phyloP scores from a whole-genome alignment of 2,797 vertebrate genomes.

The Phylloscopus collybita region DNA sequence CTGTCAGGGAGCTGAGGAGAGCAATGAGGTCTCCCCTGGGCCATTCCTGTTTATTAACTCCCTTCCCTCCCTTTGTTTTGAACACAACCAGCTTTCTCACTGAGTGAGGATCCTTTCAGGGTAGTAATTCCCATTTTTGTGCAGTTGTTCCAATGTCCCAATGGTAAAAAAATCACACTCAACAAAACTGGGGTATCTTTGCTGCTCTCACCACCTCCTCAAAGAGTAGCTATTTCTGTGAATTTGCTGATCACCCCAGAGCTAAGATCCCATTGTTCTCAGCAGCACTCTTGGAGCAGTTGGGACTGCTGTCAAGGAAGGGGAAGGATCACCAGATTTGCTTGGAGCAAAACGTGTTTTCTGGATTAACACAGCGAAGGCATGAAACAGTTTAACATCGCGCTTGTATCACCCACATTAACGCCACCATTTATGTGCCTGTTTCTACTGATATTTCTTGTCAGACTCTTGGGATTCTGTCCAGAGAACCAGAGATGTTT shows the following conservation, averaged over 20 bases:
- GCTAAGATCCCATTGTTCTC: not conserved
- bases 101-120: not conserved
- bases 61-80: not conserved
- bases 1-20: not conserved
- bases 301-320: not conserved
- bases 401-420: not conserved
- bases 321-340: not conserved
- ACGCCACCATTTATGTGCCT: not conserved
- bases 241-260: not conserved
- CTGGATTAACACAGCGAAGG: not conserved
- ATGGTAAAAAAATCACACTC: not conserved
- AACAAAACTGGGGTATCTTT: not conserved
- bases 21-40: not conserved
- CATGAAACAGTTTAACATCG: not conserved
- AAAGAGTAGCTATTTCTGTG: not conserved
- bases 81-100: not conserved
- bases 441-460: constrained; percentile 51
- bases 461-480: constrained; percentile 96
- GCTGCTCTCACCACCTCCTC: not conserved
- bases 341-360: not conserved
- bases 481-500: constrained; percentile 99
- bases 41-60: not conserved
- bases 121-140: not conserved
- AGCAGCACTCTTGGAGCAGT: not conserved
- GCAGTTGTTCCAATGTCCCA: not conserved